These are phyloP conservation scores for Strigamia maritima DNA, from an alignment of 2,888 invertebrate species.

Conservation along the genomic window DNA sequence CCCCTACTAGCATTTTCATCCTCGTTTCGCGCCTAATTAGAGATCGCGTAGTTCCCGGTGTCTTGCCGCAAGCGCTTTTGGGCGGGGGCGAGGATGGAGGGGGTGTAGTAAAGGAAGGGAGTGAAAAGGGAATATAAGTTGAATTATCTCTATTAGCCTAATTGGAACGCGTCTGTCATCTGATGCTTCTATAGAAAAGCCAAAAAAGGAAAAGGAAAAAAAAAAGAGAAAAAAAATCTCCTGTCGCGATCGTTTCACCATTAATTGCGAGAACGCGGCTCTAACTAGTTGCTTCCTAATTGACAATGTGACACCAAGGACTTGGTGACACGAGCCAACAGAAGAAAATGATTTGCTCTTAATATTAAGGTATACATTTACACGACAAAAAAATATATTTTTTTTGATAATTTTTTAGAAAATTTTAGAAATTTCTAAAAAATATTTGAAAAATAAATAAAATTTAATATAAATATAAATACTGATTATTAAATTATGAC, in stretches of 20 bases:
- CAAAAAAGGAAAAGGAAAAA: neutral
- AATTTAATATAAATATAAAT: too few species aligned
- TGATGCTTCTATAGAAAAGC: slow-evolving; percentile 5
- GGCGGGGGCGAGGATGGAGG: neutral
- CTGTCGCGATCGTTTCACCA: neutral
- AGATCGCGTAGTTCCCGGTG: slow-evolving; percentile 17
- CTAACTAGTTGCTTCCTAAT: slow-evolving; percentile 5
- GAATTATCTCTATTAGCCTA: slow-evolving; percentile 36
- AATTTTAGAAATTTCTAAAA: too few species aligned
- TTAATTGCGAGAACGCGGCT: slow-evolving; percentile 14
- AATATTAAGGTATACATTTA: neutral
- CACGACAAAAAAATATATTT: neutral
- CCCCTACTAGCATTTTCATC: neutral
- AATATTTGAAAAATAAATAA: too few species aligned
- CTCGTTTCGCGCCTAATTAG: slow-evolving; percentile 15
- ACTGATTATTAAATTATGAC: too few species aligned
- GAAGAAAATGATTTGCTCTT: neutral
- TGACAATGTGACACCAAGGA: slow-evolving; percentile 27
- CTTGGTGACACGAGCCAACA: neutral
- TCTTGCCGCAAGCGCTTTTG: slow-evolving; percentile 34
- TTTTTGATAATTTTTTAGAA: neutral
- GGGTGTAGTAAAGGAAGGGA: neutral
- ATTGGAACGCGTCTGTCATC: slow-evolving; percentile 26
- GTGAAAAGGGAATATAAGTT: neutral
- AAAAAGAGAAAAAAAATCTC: neutral